Base-by-base conservation (phyloP, 37 sponge, comb jelly and placozoan species). In the Cladorhizidae sp. region DNA sequence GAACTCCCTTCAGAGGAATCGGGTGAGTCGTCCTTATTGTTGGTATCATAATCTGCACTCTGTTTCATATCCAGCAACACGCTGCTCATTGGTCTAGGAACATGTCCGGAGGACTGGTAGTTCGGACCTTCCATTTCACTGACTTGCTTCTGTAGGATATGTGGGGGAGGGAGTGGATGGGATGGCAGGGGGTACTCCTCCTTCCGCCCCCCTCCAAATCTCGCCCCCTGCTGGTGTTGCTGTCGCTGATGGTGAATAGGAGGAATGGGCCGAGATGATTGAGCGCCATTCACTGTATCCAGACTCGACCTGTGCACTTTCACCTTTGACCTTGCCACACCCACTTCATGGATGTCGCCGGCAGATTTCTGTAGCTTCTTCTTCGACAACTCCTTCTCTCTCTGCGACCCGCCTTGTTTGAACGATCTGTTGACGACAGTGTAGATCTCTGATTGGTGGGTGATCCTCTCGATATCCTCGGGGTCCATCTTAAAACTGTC, bases 401-500 rank as follows among this genome's bases (percentile, higher is more conserved):
- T 65, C 36, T 65, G 33, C 5, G 67, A 32, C 25, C 49, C 49
- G 5, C 49, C 49, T 5, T 54, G 23, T 64, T 85, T 85, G 37
- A 65, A 54, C 57, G 67, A 25, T 21, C 64, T 72, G 75, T 57
- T 73, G 31, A 87, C 77, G 32, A 75, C 76, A 18, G 89, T 83
- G 67, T 83, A 88, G n/a, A 88, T 3, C 22, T 77, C 36, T 1
- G 40, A 40, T 45, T 78, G 83, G 29, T 70, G 78, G 21, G 72
- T 28, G 26, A 83, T 54, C 15, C 67, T 73, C 35, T 77, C 67
- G 23, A 88, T 78, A 37, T 42, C 65, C 26, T 67, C 52, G 18
- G 88, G 88, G 25, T 87, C 88, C 88, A 87, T 87, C 35, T 81
- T 67, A 42, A 77, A 74, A 33, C 88, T 87, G 39, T 52, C 70